Conservation (phyloP, 2,797 vertebrate species). For the Melanogrammus aeglefinus region DNA sequence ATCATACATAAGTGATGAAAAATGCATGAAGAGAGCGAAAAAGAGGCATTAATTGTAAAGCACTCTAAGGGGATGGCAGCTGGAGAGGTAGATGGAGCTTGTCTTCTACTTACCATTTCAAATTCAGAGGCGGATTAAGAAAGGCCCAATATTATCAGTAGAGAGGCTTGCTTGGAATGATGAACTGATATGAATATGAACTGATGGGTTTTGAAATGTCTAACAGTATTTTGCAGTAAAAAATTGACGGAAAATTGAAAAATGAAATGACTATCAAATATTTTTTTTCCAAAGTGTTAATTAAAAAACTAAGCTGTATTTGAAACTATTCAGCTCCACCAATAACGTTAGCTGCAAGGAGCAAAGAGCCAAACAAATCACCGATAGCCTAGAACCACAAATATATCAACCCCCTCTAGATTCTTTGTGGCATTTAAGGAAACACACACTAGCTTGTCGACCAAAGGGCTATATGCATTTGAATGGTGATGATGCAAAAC, state of each 20-base stretch:
- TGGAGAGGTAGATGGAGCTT: background rate
- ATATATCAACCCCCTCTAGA: background rate
- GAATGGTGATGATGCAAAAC: too few species aligned
- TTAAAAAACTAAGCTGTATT: background rate
- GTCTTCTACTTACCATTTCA: background rate
- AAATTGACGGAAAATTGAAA: background rate
- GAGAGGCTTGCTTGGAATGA: background rate
- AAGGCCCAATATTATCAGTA: background rate
- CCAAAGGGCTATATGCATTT: too few species aligned
- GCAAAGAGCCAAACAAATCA: background rate
- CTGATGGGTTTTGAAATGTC: background rate
- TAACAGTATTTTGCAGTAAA: background rate
- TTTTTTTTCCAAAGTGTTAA: background rate
- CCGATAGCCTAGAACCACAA: background rate
- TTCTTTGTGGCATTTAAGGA: background rate
- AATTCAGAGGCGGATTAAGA: background rate
- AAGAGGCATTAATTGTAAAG: background rate
- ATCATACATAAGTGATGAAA: conserved; percentile 49
- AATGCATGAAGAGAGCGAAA: conserved; percentile 19
- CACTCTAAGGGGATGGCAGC: background rate
- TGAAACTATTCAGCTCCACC: background rate
- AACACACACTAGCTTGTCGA: background rate
- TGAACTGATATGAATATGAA: background rate
- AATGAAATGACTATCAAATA: background rate
- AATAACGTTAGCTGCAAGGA: too few species aligned